phyloP scores from a whole-genome alignment of 2,888 invertebrate genomes.

The Scaptomyza tumidula region DNA sequence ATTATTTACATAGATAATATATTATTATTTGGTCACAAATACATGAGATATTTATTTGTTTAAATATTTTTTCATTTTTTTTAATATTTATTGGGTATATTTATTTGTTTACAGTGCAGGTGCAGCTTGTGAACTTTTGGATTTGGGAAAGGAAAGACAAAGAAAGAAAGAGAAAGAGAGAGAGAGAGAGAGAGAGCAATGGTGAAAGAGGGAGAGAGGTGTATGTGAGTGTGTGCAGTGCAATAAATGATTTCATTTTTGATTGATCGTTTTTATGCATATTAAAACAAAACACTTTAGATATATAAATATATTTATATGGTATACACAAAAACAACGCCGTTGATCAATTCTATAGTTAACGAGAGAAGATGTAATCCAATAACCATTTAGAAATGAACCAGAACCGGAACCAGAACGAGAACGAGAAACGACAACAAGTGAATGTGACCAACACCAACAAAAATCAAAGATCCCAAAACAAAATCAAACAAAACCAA shows the following conservation, averaged over 20 bases:
- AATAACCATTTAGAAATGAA: constrained; percentile 18
- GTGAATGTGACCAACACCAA: constrained; percentile 47
- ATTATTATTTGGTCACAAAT: constrained; percentile 30
- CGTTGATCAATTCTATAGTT: constrained; percentile 21
- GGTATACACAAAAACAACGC: constrained; percentile 6
- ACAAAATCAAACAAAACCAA: constrained; percentile 4
- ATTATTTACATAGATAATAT: constrained; percentile 56
- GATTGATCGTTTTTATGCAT: constrained; percentile 33
- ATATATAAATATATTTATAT: constrained; percentile 1
- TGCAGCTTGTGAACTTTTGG: constrained; percentile 42
- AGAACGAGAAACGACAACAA: constrained; percentile 14
- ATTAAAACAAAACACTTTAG: constrained; percentile 45
- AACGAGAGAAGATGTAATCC: constrained; percentile 6
- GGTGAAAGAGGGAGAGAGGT: constrained; percentile 7
- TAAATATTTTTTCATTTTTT: background rate
- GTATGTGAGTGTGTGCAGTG: constrained; percentile 36
- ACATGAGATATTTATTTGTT: constrained; percentile 12
- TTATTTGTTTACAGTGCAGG: constrained; percentile 33
- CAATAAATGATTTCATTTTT: constrained; percentile 13
- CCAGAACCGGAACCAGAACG: background rate
- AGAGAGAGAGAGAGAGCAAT: constrained; percentile 11
- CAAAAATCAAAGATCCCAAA: constrained; percentile 7
- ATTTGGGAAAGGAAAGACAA: constrained; percentile 13
- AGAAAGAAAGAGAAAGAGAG: background rate
- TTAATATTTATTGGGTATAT: constrained; percentile 13